Evolutionary conservation across 2,113 vertebrate species (phyloP).

Genomic region (Chionomys nivalis): DNA sequence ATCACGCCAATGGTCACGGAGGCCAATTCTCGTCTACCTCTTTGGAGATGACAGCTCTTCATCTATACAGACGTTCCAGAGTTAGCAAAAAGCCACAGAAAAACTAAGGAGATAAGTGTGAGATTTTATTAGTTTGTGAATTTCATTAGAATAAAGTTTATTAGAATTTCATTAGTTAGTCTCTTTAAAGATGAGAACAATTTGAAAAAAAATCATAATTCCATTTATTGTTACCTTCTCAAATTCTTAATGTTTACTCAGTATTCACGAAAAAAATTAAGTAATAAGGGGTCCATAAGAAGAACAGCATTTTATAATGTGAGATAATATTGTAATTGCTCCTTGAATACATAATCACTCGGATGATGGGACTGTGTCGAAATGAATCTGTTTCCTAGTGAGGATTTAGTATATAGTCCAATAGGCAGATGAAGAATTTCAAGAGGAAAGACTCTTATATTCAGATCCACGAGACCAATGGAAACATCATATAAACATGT

Average conservation of each 20-base stretch:
- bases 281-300: background rate
- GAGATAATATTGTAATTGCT: background rate
- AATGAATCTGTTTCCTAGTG: background rate
- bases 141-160: no score
- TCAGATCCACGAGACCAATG: background rate
- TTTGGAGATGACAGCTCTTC: background rate
- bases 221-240: background rate
- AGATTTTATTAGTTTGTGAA: background rate
- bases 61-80: background rate
- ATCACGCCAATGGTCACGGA: background rate
- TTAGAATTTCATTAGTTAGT: background rate
- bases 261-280: background rate
- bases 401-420: background rate
- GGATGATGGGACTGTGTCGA: background rate
- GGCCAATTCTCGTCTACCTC: background rate
- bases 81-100: background rate
- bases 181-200: background rate
- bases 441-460: background rate
- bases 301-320: background rate
- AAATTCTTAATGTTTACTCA: conserved; percentile 16
- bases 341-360: background rate
- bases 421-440: background rate
- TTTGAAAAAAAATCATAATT: background rate
- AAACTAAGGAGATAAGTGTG: background rate
- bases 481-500: background rate